Evolutionary conservation across 2,888 invertebrate species (phyloP).

Genomic region (Marronus borbonicus): DNA sequence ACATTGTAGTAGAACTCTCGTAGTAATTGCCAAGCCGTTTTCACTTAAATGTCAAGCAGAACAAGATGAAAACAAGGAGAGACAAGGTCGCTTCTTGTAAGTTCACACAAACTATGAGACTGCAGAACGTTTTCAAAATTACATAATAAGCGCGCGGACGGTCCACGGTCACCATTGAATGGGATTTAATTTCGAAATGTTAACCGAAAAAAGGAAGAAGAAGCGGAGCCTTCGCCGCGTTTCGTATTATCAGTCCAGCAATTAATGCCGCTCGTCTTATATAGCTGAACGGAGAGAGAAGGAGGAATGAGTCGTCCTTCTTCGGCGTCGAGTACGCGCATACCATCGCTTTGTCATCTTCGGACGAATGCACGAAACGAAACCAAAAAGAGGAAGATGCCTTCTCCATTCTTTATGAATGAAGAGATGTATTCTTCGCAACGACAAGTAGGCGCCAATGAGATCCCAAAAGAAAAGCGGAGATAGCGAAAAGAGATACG

Average conservation of each 20-base stretch:
- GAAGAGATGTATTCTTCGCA: conserved; percentile 52
- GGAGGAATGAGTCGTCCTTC: background rate
- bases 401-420: conserved; percentile 52
- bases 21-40: background rate
- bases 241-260: conserved; percentile 23
- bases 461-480: conserved; percentile 54
- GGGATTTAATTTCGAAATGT: conserved; percentile 42
- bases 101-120: conserved; percentile 33
- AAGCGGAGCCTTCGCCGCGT: conserved; percentile 11
- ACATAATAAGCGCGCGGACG: conserved; percentile 26
- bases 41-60: conserved; percentile 21
- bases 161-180: conserved; percentile 39
- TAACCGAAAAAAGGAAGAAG: conserved; percentile 38
- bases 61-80: conserved; percentile 18
- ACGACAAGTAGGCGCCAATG: conserved; percentile 57
- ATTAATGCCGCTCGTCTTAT: conserved; percentile 30
- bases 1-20: background rate
- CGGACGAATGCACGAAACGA: conserved; percentile 45
- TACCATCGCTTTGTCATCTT: conserved; percentile 23
- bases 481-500: conserved; percentile 50
- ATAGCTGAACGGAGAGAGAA: conserved; percentile 7
- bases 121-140: conserved; percentile 41
- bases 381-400: conserved; percentile 47
- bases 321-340: conserved; percentile 25
- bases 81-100: conserved; percentile 37